Evolutionary conservation across 2,888 invertebrate genomes (phyloP).

Genomic region (Aphrophora alni): DNA sequence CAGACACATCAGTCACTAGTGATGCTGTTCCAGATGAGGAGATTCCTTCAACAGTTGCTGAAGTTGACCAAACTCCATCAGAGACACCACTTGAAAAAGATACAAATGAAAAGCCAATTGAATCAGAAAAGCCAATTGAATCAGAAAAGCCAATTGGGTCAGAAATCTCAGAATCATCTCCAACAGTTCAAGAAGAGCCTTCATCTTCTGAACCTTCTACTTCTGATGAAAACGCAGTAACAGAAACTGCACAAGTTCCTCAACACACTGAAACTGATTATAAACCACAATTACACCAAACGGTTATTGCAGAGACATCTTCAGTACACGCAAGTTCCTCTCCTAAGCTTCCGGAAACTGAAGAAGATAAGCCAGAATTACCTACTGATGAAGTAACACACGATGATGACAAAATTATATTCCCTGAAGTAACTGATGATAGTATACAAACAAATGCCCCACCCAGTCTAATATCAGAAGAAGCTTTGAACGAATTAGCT

Average conservation of each 20-base stretch:
- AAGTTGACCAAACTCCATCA: constrained; percentile 28
- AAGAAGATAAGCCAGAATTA: not conserved
- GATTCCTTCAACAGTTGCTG: not conserved
- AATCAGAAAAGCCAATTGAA: constrained; percentile 10
- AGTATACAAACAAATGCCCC: not conserved
- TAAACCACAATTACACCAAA: not conserved
- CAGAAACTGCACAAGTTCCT: not conserved
- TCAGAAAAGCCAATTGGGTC: not conserved
- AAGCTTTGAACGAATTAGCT: not conserved
- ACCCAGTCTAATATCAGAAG: constrained; percentile 19
- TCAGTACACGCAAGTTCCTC: not conserved
- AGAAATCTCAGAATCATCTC: constrained; percentile 16
- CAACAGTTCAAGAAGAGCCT: not conserved
- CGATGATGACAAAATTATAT: not conserved
- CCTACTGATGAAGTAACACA: not conserved
- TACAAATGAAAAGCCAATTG: not conserved
- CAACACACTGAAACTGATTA: not conserved
- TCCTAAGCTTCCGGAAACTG: not conserved
- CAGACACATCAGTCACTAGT: constrained; percentile 27
- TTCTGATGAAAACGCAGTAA: not conserved
- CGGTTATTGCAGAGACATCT: not conserved
- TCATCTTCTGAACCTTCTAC: not conserved
- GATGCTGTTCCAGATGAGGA: not conserved
- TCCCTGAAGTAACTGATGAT: constrained; percentile 34
- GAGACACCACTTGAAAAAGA: not conserved